Evolutionary conservation across 2,113 vertebrate species (phyloP).

Genomic region (Aplodontia rufa): DNA sequence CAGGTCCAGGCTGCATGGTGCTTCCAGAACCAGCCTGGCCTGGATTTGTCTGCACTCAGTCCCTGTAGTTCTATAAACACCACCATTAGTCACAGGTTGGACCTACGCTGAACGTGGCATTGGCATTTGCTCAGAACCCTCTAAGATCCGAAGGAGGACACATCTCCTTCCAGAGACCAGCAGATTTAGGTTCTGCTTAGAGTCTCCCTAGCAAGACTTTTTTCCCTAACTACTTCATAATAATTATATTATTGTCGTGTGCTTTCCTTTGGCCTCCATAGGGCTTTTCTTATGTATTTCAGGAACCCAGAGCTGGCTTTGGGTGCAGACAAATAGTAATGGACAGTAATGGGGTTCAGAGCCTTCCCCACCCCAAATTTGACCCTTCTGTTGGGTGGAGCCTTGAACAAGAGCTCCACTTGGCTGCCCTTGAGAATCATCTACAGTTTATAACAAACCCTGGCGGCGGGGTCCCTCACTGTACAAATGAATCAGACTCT

Average conservation of each 20-base stretch:
- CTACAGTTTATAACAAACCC: neutral
- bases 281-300: neutral
- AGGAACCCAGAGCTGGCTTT: neutral
- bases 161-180: neutral
- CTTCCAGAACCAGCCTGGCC: neutral
- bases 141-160: neutral
- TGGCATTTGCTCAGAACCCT: neutral
- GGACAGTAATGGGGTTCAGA: neutral
- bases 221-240: neutral
- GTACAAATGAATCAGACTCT: neutral
- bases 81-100: neutral
- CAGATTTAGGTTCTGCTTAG: neutral
- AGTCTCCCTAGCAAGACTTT: neutral
- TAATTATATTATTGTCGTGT: neutral
- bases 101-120: fast-evolving
- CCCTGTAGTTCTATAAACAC: neutral
- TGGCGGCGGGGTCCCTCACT: too few relatives aligned
- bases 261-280: neutral
- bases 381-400: neutral
- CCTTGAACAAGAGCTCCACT: neutral
- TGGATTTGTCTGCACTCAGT: neutral
- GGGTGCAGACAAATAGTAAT: neutral
- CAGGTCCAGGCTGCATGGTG: fast-evolving
- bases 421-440: neutral
- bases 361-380: neutral